Base-by-base conservation (phyloP, 2,888 invertebrate genomes). In the Parasteatoda lunata region DNA sequence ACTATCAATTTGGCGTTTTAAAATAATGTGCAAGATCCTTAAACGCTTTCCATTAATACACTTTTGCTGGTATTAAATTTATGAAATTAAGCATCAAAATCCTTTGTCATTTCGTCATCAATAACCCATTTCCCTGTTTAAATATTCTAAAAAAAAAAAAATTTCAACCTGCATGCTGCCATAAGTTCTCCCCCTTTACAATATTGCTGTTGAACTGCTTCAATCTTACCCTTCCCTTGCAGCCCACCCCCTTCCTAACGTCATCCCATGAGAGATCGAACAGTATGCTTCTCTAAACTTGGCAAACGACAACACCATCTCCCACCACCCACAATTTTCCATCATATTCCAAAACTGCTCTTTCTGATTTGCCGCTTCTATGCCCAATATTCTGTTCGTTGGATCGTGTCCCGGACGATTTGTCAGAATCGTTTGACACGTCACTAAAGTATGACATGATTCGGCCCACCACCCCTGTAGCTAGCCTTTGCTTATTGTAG, bases 361-460 rank as follows among this genome's bases (percentile, higher is more conserved):
- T 85, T 71, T 70, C 70, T 70, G 79, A 80, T 80, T 85, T 85
- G 73, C 79, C 85, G 79, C 79, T 80, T 76, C 70, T 75, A 76
- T 85, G 79, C 79, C 85, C 85, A 76, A 85, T 85, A 85, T 76
- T 65, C 75, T 79, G 80, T 66, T 76, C 85, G 76, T 52, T 79
- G 79, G 76, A 48, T 85, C 85, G 85, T 85, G 76, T 64, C 47
- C n/a, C 48, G 84, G 75, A 85, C 85, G 71, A 85, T 85, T 86
- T 80, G 85, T 80, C 85, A 86, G 76, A 70, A 76, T 73, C 64
- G 79, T 69, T 75, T 79, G 79, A 76, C 79, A 71, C 80, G 85
- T 85, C 85, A 84, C 79, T 64, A 80, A 79, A 80, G 80, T 80
- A 79, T 85, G 85, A 85, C 85, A 80, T 76, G 85, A 79, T 85